Conservation (phyloP, 1,140 invertebrate genomes). For the Drosophila willistoni region DNA sequence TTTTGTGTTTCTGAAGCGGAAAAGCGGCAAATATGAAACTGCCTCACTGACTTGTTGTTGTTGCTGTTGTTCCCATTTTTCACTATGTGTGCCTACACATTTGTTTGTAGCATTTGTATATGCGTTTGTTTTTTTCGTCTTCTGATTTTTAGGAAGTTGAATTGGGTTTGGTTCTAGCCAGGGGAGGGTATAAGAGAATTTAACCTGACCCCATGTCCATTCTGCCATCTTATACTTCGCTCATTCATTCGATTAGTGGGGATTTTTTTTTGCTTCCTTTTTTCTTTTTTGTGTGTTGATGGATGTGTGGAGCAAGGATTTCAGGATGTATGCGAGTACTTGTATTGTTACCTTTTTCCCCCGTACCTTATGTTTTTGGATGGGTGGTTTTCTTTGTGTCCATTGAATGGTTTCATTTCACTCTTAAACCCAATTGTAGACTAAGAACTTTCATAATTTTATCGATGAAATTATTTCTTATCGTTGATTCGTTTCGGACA, state of each 20-base stretch:
- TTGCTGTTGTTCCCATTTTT: conserved; percentile 9
- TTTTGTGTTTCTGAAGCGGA: conserved; percentile 2
- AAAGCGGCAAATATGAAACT: conserved; percentile 48
- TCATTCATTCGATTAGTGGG: conserved; percentile 54
- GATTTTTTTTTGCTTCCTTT: background rate
- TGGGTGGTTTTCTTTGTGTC: background rate
- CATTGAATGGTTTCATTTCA: background rate
- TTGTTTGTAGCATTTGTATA: conserved; percentile 11
- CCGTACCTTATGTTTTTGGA: background rate
- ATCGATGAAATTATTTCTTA: background rate
- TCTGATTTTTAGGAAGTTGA: conserved; percentile 4
- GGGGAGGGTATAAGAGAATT: conserved; percentile 14
- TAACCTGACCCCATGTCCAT: conserved; percentile 9
- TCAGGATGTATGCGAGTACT: conserved; percentile 5
- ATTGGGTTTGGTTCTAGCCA: conserved; percentile 5
- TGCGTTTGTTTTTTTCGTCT: background rate
- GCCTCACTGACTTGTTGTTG: conserved; percentile 27
- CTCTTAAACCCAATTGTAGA: background rate
- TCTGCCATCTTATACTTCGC: conserved; percentile 18
- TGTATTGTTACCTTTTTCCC: conserved; percentile 3
- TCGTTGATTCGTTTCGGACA: background rate
- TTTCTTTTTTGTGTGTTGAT: conserved; percentile 36
- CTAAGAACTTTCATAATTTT: conserved; percentile 3
- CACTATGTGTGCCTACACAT: conserved; percentile 3
- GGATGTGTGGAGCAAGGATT: conserved; percentile 26